Evolutionary conservation across 2,113 vertebrate genomes (phyloP), one percentile per base, ranked within the genome.

Genomic region (Rhabdomys dilectus): DNA sequence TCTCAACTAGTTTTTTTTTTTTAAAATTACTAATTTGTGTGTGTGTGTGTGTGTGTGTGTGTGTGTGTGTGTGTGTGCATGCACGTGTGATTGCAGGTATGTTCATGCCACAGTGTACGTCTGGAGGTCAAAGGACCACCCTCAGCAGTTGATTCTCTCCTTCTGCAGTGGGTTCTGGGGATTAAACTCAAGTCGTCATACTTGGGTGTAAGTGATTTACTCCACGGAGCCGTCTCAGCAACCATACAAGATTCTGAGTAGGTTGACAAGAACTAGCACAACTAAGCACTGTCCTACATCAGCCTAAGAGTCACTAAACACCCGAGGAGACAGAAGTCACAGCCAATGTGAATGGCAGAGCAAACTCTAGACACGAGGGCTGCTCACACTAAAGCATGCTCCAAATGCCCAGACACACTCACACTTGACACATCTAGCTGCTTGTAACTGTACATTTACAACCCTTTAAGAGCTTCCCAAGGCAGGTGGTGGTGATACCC

Each of bases 311-410:
- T 88, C 51, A 80, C 53, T 48, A 73, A 51, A 62, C 8, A 93
- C 42, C 39, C 84, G 12, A 96, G n/a, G 34, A 97, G 87, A 80
- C 5, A 8, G 36, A 94, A 95, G 11, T 77, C 42, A 75, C 2
- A 70, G 78, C 56, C 39, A 53, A 51, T 24, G 56, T 86, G 16
- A 85, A 7, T 51, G 64, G 76, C 53, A 89, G 56, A 39, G 81
- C 70, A 81, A 96, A 93, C 64, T 80, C 48, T 45, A 88, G 76
- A 68, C 51, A 5, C 56, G 64, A 91, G 45, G 60, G 68, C 58
- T 85, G 76, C 16, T 34, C 42, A 34, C 16, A 26, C 26, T 84
- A 51, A 62, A 70, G 72, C 8, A 10, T 39, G 58, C 12, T 72
- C 53, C 48, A 96, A 62, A 16, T 42, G 22, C 7, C 45, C 48